These are phyloP conservation scores for Centropus bengalensis DNA, from an alignment of 2,113 vertebrate species.

Conservation along the genomic window DNA sequence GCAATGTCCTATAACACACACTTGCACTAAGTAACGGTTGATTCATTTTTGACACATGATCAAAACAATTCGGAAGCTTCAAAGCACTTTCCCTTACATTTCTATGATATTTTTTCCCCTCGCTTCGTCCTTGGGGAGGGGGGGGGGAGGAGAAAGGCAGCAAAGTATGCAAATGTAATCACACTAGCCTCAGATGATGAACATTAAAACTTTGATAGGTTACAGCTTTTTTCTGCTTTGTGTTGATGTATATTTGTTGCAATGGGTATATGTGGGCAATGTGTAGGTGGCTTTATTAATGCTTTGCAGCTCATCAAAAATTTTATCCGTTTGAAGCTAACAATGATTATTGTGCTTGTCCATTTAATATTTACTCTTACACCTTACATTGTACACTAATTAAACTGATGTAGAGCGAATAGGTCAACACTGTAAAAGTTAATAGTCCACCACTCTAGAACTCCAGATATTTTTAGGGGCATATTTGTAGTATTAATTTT, in stretches of 20 bases:
- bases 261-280: slow-evolving; percentile 45
- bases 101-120: background rate
- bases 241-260: slow-evolving; percentile 12
- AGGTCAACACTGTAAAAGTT: slow-evolving; percentile 46
- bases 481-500: slow-evolving; percentile 41
- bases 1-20: slow-evolving; percentile 9
- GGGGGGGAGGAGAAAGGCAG: background rate
- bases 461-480: slow-evolving; percentile 36
- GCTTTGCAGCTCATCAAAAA: slow-evolving; percentile 13
- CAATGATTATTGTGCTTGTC: slow-evolving; percentile 38
- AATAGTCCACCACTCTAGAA: slow-evolving; percentile 26
- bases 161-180: slow-evolving; percentile 62
- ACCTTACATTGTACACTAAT: slow-evolving; percentile 37
- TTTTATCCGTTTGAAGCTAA: slow-evolving; percentile 22
- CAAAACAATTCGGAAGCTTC: slow-evolving; percentile 35
- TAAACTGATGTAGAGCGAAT: slow-evolving; percentile 40
- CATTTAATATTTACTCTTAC: slow-evolving; percentile 42
- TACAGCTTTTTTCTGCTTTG: slow-evolving; percentile 1
- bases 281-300: slow-evolving; percentile 48
- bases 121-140: slow-evolving; percentile 4
- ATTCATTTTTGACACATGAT: slow-evolving; percentile 25
- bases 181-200: slow-evolving; percentile 38
- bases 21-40: slow-evolving; percentile 12
- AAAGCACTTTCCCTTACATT: slow-evolving; percentile 30
- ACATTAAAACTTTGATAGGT: slow-evolving; percentile 56